Evolutionary conservation across 2,888 invertebrate species (phyloP).

Genomic region (Leptopterna dolabrata): DNA sequence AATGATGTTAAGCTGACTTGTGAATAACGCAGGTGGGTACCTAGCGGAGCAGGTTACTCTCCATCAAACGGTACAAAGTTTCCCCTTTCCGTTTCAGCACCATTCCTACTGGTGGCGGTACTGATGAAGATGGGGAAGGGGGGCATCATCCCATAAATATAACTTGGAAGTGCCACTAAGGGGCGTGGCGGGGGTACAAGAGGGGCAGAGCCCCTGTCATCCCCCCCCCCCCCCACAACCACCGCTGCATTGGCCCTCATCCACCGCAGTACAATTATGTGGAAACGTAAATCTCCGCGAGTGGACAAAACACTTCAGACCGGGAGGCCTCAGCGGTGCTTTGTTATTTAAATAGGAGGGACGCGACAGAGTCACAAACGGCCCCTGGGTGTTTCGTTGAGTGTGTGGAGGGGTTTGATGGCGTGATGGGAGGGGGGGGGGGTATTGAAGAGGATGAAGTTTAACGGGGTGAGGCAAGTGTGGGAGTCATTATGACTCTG

Average conservation of each 20-base stretch:
- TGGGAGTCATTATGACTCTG: neutral
- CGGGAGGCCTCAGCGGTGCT: conserved; percentile 17
- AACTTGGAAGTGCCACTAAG: neutral
- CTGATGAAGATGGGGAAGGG: neutral
- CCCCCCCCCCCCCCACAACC: neutral
- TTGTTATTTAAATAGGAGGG: conserved; percentile 42
- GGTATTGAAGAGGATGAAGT: neutral
- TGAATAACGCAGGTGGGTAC: too few species aligned
- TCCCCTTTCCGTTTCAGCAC: neutral
- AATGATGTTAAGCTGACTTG: too few species aligned
- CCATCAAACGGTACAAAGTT: too few species aligned
- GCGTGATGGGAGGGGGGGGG: neutral
- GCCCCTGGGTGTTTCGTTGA: neutral
- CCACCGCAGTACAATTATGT: conserved; percentile 30
- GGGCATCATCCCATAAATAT: neutral
- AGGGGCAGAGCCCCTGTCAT: neutral
- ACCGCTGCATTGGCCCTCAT: neutral
- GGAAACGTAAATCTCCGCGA: conserved; percentile 40
- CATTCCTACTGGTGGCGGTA: neutral
- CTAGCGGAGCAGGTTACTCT: too few species aligned
- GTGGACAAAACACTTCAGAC: conserved; percentile 39
- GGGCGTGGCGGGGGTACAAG: neutral
- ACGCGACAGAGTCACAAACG: conserved; percentile 16
- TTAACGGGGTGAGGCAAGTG: neutral
- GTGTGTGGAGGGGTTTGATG: neutral